Evolutionary conservation across 2,888 invertebrate species (phyloP), one percentile per base, ranked within the genome.

Genomic region (Drosophila vallismaia): DNA sequence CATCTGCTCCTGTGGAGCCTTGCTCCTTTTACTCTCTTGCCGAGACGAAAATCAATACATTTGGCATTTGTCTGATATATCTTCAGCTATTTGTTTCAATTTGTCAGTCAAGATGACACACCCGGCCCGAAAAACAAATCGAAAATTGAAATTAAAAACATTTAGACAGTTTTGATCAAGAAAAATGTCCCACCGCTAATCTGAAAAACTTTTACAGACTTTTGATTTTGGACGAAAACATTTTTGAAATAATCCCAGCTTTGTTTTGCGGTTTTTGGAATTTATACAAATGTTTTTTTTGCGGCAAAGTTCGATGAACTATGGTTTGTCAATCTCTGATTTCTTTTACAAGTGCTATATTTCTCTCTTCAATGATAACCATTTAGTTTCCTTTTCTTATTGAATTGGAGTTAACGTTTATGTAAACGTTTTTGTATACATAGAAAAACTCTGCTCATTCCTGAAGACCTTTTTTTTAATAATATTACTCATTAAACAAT

Each of bases 21-120:
- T 19, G 7, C 7, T 42, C 12, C 50, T 33, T 50, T 50, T 12
- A 31, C 19, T 50, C 19, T 9, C 9, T 3, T 31, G 2, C 49
- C 8, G 14, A 52, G 50, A 4, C 51, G 19, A 64, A 64, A 64
- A 64, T 64, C 64, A 64, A 64, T 64, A 62, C 31, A 12, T 40
- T 64, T 33, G 46, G 59, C 69, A 69, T 40, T 70, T 40, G 36
- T 48, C 54, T 76, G 76, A 81, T 75, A 68, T 62, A 83, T 83
- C 60, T 60, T 46, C 19, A 60, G 71, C 54, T 56, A 86, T 83
- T 78, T 78, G 68, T 82, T 85, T 85, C 83, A 83, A 83, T 84
- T 84, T 81, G 74, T 75, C 68, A 70, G 68, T 75, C 72, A 75
- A 69, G 68, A 73, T 72, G 68, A 48, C 68, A 63, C 75, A 75